Conservation (phyloP, 2,888 invertebrate genomes). For the Drosophila mimetica region DNA sequence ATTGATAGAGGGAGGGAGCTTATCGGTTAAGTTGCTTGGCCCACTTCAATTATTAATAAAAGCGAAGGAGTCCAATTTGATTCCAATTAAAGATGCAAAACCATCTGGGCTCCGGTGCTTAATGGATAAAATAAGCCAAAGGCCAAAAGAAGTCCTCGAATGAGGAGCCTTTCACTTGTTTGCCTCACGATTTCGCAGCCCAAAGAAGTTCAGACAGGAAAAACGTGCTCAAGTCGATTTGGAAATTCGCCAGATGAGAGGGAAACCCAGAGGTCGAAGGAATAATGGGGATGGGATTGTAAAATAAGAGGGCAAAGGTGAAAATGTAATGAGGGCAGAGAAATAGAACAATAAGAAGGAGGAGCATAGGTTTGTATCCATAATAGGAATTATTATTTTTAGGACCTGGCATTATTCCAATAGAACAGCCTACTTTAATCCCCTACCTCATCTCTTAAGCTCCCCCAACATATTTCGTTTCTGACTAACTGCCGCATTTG, state of each 20-base stretch:
- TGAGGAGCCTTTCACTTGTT: constrained; percentile 23
- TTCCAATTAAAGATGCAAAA: constrained; percentile 76
- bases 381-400: too few relatives aligned
- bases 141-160: constrained; percentile 35
- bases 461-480: background rate
- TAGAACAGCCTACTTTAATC: too few relatives aligned
- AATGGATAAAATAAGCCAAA: constrained; percentile 56
- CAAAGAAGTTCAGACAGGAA: constrained; percentile 34
- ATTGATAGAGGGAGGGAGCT: constrained; percentile 63
- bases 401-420: too few relatives aligned
- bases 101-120: constrained; percentile 60
- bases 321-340: background rate
- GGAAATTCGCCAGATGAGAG: constrained; percentile 34
- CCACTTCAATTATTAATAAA: constrained; percentile 71
- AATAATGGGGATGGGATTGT: background rate
- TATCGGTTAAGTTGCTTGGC: constrained; percentile 32
- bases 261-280: constrained; percentile 8
- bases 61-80: constrained; percentile 61
- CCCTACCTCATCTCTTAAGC: too few relatives aligned
- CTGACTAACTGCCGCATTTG: constrained; percentile 11
- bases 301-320: constrained; percentile 1
- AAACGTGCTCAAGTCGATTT: constrained; percentile 70
- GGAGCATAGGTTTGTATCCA: too few relatives aligned
- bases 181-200: constrained; percentile 8
- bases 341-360: background rate